Conservation (phyloP, 2,888 invertebrate genomes). For the Tipula lateralis region DNA sequence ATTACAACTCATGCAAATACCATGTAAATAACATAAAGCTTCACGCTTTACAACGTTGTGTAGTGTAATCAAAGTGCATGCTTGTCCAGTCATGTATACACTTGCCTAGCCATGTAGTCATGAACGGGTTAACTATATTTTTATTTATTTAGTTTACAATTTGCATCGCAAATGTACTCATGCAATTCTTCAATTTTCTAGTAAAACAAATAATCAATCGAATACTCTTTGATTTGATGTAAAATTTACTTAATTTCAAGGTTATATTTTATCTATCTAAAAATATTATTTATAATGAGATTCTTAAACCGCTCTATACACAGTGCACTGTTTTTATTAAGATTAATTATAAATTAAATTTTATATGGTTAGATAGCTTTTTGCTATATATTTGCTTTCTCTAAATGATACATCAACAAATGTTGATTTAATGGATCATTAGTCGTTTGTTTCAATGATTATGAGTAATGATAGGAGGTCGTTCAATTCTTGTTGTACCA, state of each 20-base stretch:
- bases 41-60: too few species aligned
- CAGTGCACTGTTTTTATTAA: not conserved
- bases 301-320: not conserved
- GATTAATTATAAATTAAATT: not conserved
- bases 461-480: not conserved
- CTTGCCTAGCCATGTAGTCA: too few species aligned
- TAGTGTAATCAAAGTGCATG: too few species aligned
- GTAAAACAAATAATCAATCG: not conserved
- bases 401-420: not conserved
- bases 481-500: not conserved
- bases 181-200: not conserved
- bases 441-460: not conserved
- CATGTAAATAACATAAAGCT: too few species aligned
- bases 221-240: not conserved
- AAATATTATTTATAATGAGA: not conserved
- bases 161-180: not conserved
- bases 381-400: not conserved
- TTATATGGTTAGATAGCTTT: not conserved
- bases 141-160: too few species aligned
- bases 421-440: not conserved
- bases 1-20: too few species aligned
- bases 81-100: too few species aligned
- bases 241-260: not conserved
- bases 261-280: not conserved
- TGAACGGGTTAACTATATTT: too few species aligned